Percentiles rank a stretch among this genome's conserved stretches.
Conservation (phyloP, 1,140 invertebrate species). For the Atopsyche davidsoni region DNA sequence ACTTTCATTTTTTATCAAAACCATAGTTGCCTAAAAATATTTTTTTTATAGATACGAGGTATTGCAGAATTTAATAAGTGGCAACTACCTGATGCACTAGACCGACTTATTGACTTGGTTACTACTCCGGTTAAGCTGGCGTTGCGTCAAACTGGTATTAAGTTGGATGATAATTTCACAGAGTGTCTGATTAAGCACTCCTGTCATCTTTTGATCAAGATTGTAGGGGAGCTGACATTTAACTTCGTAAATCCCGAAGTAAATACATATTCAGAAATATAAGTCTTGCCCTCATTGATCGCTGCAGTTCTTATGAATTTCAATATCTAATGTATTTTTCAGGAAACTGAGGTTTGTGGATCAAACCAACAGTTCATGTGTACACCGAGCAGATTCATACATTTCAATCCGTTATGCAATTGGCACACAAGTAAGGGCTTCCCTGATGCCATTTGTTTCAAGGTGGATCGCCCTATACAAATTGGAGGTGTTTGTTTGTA, state of each 20-base stretch:
- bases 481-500: constrained; percentile 85
- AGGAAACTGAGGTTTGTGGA: constrained; percentile 3
- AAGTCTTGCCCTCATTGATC: background rate
- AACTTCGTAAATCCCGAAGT: constrained; percentile 47
- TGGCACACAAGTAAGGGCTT: constrained; percentile 98
- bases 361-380: constrained; percentile 61
- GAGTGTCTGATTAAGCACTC: constrained; percentile 67
- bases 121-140: constrained; percentile 64
- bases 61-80: constrained; percentile 46
- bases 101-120: constrained; percentile 75
- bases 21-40: background rate
- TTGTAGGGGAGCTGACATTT: constrained; percentile 83
- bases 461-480: constrained; percentile 81
- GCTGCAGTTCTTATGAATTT: background rate
- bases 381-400: constrained; percentile 85
- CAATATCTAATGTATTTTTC: background rate
- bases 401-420: constrained; percentile 78
- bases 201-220: constrained; percentile 76
- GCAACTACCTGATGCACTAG: constrained; percentile 79
- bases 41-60: background rate
- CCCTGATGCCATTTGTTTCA: constrained; percentile 93
- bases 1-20: background rate
- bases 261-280: constrained; percentile 11
- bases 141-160: background rate
- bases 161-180: constrained; percentile 18